Evolutionary conservation across 2,888 invertebrate species (phyloP), one percentile per base, ranked within the genome.

Genomic region (Aphelenchoides bicaudatus): DNA sequence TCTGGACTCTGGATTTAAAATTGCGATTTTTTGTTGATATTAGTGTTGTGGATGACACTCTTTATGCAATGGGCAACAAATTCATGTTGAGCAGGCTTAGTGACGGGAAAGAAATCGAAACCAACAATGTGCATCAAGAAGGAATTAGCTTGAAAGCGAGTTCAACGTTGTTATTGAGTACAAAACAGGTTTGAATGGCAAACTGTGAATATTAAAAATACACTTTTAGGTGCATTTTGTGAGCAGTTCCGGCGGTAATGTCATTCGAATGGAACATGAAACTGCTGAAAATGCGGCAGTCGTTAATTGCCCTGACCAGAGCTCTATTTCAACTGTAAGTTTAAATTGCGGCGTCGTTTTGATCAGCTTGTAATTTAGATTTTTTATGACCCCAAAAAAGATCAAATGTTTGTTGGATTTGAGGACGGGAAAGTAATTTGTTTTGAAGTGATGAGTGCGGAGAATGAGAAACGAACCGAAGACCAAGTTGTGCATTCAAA

Each of bases 1-100:
- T 63, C n/a, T 63, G 63, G 67, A 68, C 56, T 8, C 21, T 48
- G 8, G 67, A 63, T 27, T 68, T 64, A 38, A 63, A 63, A 49
- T 46, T 63, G 27, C 63, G 68, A 13, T 63, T 68, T 19, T 63
- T 63, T 37, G 63, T 68, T 16, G 63, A 63, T 31, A 67, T 62
- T 16, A 29, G 37, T 23, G 46, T 62, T 3, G 21, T 38, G 29
- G 61, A 54, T 10, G 63, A 52, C 30, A 43, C 21, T 38, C 10
- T 51, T 21, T 62, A 39, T 19, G 65, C 54, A 10, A 39, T 62
- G 47, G 66, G 65, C 6, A 62, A 62, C 39, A 62, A 62, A 30
- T 62, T 62, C 46, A 60, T 62, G 54, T 31, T 67, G 39, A 61
- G 43, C 27, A 48, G 59, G 38, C 21, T 62, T 13, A 23, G 31